Evolutionary conservation across 92 coral and sea anemone species (phyloP), one percentile per base, ranked within the genome.

Genomic region (Micromussa lordhowensis): DNA sequence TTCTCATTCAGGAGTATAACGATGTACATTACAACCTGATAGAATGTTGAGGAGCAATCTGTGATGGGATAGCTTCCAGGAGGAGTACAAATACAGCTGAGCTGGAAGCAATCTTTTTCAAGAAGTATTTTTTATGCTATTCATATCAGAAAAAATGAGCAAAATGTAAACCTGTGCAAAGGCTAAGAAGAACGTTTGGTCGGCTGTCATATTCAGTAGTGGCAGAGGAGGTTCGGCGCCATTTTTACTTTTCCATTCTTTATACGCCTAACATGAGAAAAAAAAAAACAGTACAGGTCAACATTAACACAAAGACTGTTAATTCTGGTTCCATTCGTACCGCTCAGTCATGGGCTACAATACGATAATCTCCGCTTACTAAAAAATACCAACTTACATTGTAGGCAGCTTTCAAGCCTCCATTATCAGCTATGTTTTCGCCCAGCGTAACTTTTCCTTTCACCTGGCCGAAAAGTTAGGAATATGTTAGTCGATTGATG

Each of bases 391-490:
- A n/a, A 73, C 91, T 83, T 82, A 91, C 98, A 89, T 81, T 68
- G 78, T 93, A 94, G 0, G 98, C 86, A 63, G 98, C 96, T 74
- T 95, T 95, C 44, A 95, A 87, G 30, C 98, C 98, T 30, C 98
- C 98, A 68, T 95, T 95, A 68, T 95, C 98, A 32, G 98, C 98
- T 77, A 95, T 95, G 90, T 95, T 95, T 66, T 95, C 96, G 40
- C 98, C 98, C 16, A 95, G 92, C 36, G 98, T 95, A 70, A 66
- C 87, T 77, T 94, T 95, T 24, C 98, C 98, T 17, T 94, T 95
- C 5, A 91, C 98, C 98, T 95, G 82, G 1, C 16, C 5, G 30
- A 86, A 0, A 78, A 17, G 40, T 17, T 38, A 26, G 40, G 66
- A 78, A 17, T n/a, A n/a, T n/a, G n/a, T n/a, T n/a, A n/a, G n/a